Evolutionary conservation across 2,888 invertebrate species (phyloP), one percentile per base, ranked within the genome.

Genomic region (Xylota sylvarum): DNA sequence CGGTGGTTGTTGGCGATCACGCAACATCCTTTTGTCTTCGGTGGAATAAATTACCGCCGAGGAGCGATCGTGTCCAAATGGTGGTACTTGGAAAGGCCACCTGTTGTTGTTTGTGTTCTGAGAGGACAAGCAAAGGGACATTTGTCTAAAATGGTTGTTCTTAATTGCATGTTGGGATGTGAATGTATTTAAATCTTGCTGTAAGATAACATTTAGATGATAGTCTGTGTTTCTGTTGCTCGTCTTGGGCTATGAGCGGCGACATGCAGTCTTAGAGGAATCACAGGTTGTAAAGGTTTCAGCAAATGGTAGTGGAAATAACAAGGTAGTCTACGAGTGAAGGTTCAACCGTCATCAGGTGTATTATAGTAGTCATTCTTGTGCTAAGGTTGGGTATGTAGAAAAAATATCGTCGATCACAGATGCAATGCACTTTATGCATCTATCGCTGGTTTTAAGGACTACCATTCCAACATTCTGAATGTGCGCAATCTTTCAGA

Each of bases 11-110:
- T 86, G 82, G 72, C 62, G 48, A 86, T 82, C 82, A 82, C 86
- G 86, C 86, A 86, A 86, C 86, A 86, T 82, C 86, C 82, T 72
- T 86, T 86, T 86, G 86, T 86, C 77, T 82, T 73, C 76, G n/a
- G 32, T 27, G n/a, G 86, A 86, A 82, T 86, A 86, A 86, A 86
- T 86, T 82, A 82, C 86, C 60, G 58, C 23, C 27, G 23, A 37
- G 58, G 58, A 64, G 62, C 23, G 46, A 27, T 70, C 72, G 72
- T 46, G 72, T 72, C 32, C 40, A 48, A 77, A 58, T 58, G 46
- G 60, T 43, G 55, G 43, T 40, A 32, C 64, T 52, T 55, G 64
- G 5, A 23, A 27, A 19, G 70, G 64, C 81, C 85, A 86, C 85
- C 85, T 86, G 85, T 82, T 85, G 84, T 58, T 58, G 65, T 50